Evolutionary conservation across 2,797 vertebrate species (phyloP), one percentile per base, ranked within the genome.

Genomic region (Anas capensis): DNA sequence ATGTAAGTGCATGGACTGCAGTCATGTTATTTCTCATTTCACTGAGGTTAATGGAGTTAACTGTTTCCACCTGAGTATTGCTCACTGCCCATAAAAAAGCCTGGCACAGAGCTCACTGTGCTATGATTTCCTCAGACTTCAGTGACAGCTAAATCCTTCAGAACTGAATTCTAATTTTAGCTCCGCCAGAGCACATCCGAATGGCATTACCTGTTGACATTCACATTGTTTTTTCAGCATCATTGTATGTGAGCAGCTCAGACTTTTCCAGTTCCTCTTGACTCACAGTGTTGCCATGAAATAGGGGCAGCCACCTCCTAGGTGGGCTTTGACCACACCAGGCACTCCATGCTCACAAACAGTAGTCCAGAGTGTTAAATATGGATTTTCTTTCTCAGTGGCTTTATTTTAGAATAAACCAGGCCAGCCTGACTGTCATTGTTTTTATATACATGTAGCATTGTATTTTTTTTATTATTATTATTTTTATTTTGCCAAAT

Each of bases 301-400:
- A 49, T 1, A 38, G 65, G 16, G 18, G 10, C 46, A 8, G 21
- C 4, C 8, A 6, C 3, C 36, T 42, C n/a, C 51, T 46, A 36
- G 13, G 46, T 1, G 4, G 14, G 60, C 10, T 10, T 10, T 40
- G 82, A 57, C 36, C 38, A 8, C 18, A 1, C 6, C 58, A 31
- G 36, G 53, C 34, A 16, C 26, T 3, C 23, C 3, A 0, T 31
- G 58, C 61, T 34, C 72, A 6, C 31, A 31, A 33, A 10, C 20
- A 2, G 40, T n/a, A 7, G 3, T 7, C 26, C 7, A 24, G 53
- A 53, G 40, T 20, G n/a, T 51, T 14, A 27, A 57, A 16, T 5
- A 4, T 23, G 65, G 1, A 16, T 11, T 23, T 27, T 34, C 62
- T 26, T 27, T 27, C 19, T 42, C 33, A 36, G 6, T 23, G 14